These are phyloP conservation scores for Papilio dardanus DNA, from an alignment of 1,140 invertebrate species.

Conservation along the genomic window DNA sequence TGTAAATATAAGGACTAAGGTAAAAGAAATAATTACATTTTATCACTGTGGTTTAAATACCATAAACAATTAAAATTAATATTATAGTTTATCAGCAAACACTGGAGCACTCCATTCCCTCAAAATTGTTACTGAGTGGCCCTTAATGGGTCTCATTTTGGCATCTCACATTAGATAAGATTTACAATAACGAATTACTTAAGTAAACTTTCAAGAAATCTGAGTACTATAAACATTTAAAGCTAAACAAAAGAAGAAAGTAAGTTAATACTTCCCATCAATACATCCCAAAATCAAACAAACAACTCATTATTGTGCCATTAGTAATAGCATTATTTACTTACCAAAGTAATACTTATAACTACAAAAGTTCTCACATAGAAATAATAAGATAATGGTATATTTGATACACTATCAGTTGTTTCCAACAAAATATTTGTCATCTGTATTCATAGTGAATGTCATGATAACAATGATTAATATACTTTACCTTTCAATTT, in stretches of 20 bases:
- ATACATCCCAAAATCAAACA: neutral
- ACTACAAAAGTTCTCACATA: slow-evolving; percentile 9
- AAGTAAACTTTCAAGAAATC: too few relatives aligned
- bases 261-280: too few relatives aligned
- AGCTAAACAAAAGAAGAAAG: too few relatives aligned
- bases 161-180: too few relatives aligned
- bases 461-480: slow-evolving; percentile 13
- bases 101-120: neutral
- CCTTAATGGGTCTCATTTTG: too few relatives aligned
- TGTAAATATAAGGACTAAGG: too few relatives aligned
- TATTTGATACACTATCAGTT: slow-evolving; percentile 21
- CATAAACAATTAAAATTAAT: neutral
- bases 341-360: neutral
- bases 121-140: too few relatives aligned
- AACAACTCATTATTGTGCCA: neutral
- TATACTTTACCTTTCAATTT: neutral
- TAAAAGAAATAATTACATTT: neutral
- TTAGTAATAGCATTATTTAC: neutral
- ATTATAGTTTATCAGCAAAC: neutral
- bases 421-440: slow-evolving; percentile 30
- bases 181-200: too few relatives aligned
- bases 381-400: neutral
- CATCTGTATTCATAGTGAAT: slow-evolving; percentile 23
- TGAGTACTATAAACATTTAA: too few relatives aligned
- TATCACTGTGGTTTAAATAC: neutral